Conservation (phyloP, 2,888 invertebrate species). For the Aphrophora alni region DNA sequence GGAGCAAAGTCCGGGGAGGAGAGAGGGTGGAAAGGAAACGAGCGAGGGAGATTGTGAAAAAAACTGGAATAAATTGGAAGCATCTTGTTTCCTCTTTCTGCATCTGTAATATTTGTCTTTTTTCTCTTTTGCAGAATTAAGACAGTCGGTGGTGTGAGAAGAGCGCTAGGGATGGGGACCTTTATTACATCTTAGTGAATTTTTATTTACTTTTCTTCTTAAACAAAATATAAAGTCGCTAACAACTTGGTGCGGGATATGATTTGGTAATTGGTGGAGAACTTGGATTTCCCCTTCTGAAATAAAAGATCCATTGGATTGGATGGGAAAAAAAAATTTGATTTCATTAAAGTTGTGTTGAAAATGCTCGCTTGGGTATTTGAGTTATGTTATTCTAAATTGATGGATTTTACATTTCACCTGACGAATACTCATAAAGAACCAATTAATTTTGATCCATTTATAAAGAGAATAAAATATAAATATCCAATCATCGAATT, state of each 20-base stretch:
- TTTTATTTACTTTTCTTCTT: slow-evolving; percentile 6
- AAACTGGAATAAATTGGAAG: slow-evolving; percentile 6
- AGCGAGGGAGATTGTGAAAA: slow-evolving; percentile 4
- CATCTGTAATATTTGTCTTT: neutral
- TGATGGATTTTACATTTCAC: no score
- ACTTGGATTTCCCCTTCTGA: neutral
- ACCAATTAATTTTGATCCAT: no score
- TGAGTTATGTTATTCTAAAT: no score
- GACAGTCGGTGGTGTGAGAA: neutral
- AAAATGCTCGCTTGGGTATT: neutral
- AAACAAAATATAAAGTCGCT: neutral
- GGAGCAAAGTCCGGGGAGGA: neutral
- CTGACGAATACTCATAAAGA: no score
- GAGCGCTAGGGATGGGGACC: neutral
- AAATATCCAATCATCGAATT: no score
- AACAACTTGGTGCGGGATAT: neutral
- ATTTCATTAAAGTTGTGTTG: neutral
- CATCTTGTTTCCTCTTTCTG: slow-evolving; percentile 9
- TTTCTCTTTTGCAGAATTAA: slow-evolving; percentile 3
- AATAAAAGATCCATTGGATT: neutral
- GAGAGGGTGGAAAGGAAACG: neutral
- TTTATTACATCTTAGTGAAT: neutral
- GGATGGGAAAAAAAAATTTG: neutral
- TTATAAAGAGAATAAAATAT: no score
- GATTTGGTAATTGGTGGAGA: neutral